Conservation (phyloP, 2,888 invertebrate genomes). For the Plebejus anna region DNA sequence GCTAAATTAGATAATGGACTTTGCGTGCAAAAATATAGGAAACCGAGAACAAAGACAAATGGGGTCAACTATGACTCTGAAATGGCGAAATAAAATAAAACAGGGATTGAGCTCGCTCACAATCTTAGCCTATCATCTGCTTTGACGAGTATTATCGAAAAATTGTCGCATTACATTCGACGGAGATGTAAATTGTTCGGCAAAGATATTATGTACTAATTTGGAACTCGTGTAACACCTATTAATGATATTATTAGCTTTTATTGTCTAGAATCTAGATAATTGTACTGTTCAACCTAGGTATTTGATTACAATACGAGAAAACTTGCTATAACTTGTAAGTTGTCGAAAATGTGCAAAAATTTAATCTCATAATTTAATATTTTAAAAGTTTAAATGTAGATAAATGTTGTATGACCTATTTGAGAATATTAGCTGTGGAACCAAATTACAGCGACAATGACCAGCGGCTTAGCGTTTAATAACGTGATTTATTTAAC, state of each 20-base stretch:
- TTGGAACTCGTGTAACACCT: background rate
- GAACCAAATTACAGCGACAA: background rate
- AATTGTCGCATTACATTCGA: slow-evolving; percentile 7
- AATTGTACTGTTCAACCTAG: background rate
- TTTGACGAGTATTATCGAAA: slow-evolving; percentile 23
- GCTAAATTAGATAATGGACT: slow-evolving; percentile 81
- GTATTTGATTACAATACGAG: too few species aligned
- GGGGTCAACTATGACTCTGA: slow-evolving; percentile 71
- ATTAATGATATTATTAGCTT: background rate
- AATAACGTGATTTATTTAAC: slow-evolving; percentile 4
- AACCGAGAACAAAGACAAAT: slow-evolving; percentile 79
- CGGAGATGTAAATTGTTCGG: background rate
- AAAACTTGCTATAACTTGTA: too few species aligned
- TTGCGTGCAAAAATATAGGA: slow-evolving; percentile 80
- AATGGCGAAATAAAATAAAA: slow-evolving; percentile 74
- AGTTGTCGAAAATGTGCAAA: background rate
- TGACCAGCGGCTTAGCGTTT: background rate
- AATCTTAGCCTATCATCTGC: slow-evolving; percentile 43
- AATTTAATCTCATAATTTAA: too few species aligned
- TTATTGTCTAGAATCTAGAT: background rate
- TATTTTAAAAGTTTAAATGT: too few species aligned
- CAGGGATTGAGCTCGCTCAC: slow-evolving; percentile 58
- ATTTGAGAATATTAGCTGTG: too few species aligned
- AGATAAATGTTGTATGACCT: too few species aligned
- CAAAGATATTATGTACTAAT: background rate